Percentiles rank a stretch among this genome's conserved stretches.
phyloP scores from a whole-genome alignment of 2,888 invertebrate species.

The Herminia tarsipennalis region DNA sequence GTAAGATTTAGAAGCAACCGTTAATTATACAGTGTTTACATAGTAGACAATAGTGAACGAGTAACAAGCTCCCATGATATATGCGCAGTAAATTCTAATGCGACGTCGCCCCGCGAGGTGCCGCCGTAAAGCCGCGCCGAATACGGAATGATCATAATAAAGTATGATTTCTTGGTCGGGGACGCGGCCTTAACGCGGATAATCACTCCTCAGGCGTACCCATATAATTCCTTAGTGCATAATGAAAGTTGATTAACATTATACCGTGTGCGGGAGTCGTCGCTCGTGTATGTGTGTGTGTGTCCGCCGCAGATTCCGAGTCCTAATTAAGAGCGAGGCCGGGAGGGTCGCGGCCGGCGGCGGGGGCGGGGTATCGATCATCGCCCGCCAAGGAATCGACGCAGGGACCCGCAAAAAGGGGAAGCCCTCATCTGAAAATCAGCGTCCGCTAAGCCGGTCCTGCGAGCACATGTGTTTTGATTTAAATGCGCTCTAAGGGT shows the following conservation, averaged over 20 bases:
- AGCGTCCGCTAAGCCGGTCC: constrained; percentile 80
- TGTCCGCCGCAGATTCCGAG: constrained; percentile 94
- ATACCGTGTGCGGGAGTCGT: constrained; percentile 57
- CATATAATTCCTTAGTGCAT: constrained; percentile 86
- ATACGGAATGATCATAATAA: constrained; percentile 80
- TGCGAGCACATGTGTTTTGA: constrained; percentile 85
- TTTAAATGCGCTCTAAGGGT: constrained; percentile 82
- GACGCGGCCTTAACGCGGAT: constrained; percentile 79
- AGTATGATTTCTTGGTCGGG: constrained; percentile 84
- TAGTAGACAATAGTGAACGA: constrained; percentile 64
- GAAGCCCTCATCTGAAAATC: constrained; percentile 82
- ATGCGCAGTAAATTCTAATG: constrained; percentile 81
- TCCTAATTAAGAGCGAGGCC: constrained; percentile 93
- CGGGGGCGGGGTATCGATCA: constrained; percentile 83
- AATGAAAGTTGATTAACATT: constrained; percentile 86
- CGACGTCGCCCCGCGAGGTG: constrained; percentile 71
- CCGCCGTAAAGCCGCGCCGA: constrained; percentile 68
- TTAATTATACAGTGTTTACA: constrained; percentile 68
- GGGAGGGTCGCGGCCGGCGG: constrained; percentile 74
- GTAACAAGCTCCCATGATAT: constrained; percentile 66
- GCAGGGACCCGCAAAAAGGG: constrained; percentile 84
- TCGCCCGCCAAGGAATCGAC: constrained; percentile 84
- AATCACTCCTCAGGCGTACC: constrained; percentile 85
- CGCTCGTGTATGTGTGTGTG: constrained; percentile 78
- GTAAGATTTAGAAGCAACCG: neutral